Evolutionary conservation across 2,888 invertebrate species (phyloP).

Genomic region (Yponomeuta cagnagella): DNA sequence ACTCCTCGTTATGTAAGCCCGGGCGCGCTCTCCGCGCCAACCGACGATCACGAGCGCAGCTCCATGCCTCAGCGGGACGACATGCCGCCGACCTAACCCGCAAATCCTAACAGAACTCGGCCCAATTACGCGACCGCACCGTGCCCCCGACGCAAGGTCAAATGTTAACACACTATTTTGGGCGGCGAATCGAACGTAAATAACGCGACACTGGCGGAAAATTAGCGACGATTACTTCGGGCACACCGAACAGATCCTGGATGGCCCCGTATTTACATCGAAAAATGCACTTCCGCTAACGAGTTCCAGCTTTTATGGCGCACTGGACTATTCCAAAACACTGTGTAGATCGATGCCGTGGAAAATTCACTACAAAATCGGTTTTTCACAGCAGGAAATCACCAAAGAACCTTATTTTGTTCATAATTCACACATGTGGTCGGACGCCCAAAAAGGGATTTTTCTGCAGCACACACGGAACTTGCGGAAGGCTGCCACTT

Average conservation of each 20-base stretch:
- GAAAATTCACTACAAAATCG: slow-evolving; percentile 50
- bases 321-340: slow-evolving; percentile 54
- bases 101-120: slow-evolving; percentile 45
- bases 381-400: slow-evolving; percentile 52
- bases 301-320: slow-evolving; percentile 54
- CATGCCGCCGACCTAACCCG: slow-evolving; percentile 67
- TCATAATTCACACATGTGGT: slow-evolving; percentile 79
- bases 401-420: slow-evolving; percentile 70
- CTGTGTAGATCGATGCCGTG: slow-evolving; percentile 48
- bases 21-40: slow-evolving; percentile 75
- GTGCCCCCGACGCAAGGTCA: slow-evolving; percentile 51
- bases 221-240: slow-evolving; percentile 56
- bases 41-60: slow-evolving; percentile 75
- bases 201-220: slow-evolving; percentile 40
- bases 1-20: slow-evolving; percentile 70
- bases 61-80: slow-evolving; percentile 71
- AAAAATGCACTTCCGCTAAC: slow-evolving; percentile 70
- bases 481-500: slow-evolving; percentile 73
- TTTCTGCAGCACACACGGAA: slow-evolving; percentile 77
- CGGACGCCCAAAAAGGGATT: slow-evolving; percentile 81
- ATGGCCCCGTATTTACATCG: slow-evolving; percentile 71
- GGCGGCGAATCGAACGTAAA: slow-evolving; percentile 8
- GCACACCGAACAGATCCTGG: slow-evolving; percentile 71
- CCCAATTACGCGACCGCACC: slow-evolving; percentile 44
- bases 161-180: slow-evolving; percentile 23